Evolutionary conservation across 2,888 invertebrate species (phyloP).

Genomic region (Apodemia hepburni): DNA sequence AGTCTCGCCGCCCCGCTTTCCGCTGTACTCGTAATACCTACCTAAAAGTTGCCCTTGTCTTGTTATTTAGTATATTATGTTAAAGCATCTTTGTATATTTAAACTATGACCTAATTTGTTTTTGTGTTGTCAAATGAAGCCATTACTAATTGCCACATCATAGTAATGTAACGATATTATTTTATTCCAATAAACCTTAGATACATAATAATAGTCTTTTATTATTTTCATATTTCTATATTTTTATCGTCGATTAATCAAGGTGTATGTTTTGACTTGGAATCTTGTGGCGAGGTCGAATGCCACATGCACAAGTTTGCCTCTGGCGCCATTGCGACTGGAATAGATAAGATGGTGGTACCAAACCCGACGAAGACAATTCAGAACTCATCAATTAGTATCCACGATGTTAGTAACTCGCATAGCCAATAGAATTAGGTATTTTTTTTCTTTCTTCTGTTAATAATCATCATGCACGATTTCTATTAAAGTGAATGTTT

Average conservation of each 20-base stretch:
- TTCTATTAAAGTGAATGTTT: neutral
- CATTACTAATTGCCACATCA: neutral
- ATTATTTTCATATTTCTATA: neutral
- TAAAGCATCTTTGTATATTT: slow-evolving; percentile 2
- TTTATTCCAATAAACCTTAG: neutral
- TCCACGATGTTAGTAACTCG: neutral
- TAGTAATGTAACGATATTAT: slow-evolving; percentile 12
- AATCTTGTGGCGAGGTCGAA: too few relatives aligned
- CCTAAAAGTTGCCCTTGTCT: neutral
- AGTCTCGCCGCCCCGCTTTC: neutral
- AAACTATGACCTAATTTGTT: slow-evolving; percentile 4
- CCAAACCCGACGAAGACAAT: neutral
- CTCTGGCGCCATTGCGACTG: too few relatives aligned
- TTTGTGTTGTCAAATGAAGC: neutral
- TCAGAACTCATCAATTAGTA: neutral
- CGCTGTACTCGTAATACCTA: neutral
- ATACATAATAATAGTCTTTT: neutral
- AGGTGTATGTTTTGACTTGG: too few relatives aligned
- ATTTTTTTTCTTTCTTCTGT: neutral
- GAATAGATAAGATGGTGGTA: too few relatives aligned
- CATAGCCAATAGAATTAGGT: neutral
- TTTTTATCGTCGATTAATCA: neutral
- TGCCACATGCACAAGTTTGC: too few relatives aligned
- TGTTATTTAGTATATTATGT: neutral
- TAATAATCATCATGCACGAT: neutral